Evolutionary conservation across 2,113 vertebrate species (phyloP).

Genomic region (Microtus richardsoni): DNA sequence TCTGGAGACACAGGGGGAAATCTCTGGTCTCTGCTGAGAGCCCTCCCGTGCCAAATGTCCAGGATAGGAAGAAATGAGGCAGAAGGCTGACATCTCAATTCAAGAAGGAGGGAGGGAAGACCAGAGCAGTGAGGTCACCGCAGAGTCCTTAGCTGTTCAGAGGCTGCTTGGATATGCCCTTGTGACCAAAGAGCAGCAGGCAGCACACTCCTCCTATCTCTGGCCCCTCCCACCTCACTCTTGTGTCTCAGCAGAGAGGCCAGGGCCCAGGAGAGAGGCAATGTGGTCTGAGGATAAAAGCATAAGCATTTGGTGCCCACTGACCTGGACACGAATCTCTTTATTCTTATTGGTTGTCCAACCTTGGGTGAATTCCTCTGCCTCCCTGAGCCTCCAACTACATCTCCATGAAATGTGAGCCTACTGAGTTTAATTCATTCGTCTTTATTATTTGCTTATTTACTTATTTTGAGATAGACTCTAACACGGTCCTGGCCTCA

Average conservation of each 20-base stretch:
- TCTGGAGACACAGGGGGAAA: background rate
- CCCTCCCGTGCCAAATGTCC: constrained; percentile 16
- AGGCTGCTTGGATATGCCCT: background rate
- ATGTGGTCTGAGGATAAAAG: background rate
- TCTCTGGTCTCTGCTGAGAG: background rate
- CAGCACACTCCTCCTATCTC: background rate
- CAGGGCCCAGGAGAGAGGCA: background rate
- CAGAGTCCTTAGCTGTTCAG: background rate
- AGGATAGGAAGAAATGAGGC: background rate
- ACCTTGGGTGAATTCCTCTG: background rate
- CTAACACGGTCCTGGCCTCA: background rate
- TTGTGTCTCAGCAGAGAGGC: background rate
- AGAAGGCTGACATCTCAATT: constrained; percentile 43
- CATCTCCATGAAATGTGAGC: background rate
- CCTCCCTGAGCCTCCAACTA: constrained; percentile 3
- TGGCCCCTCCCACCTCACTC: background rate
- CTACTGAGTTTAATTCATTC: background rate
- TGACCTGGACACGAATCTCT: background rate
- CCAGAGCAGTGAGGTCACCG: background rate
- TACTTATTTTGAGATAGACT: background rate
- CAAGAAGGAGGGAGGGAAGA: background rate
- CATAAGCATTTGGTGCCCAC: background rate
- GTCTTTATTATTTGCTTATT: background rate
- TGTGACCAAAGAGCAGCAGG: background rate
- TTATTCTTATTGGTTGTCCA: background rate